phyloP scores from a whole-genome alignment of 2,113 vertebrate species.

The Albula glossodonta region DNA sequence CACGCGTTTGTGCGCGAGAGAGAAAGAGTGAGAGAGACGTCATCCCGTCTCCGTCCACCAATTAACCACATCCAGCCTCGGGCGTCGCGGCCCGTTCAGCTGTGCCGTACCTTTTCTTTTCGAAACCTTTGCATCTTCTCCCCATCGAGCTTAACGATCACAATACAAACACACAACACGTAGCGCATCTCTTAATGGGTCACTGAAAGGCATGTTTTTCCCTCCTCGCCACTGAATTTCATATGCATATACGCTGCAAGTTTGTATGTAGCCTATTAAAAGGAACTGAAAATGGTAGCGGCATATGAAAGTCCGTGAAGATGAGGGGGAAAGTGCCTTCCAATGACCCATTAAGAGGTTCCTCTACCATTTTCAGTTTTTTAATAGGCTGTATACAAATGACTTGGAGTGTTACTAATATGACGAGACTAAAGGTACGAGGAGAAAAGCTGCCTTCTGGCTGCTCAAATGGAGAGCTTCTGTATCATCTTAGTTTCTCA shows the following conservation, averaged over 20 bases:
- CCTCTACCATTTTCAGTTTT: constrained; percentile 20
- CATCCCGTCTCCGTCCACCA: constrained; percentile 21
- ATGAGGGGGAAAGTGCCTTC: constrained; percentile 16
- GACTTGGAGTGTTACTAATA: constrained; percentile 30
- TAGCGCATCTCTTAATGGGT: no score
- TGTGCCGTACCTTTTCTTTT: constrained; percentile 18
- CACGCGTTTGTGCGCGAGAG: background rate
- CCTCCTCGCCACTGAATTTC: no score
- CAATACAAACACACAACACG: background rate
- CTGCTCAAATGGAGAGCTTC: constrained; percentile 9
- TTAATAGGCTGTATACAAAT: constrained; percentile 23
- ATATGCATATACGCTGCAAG: no score
- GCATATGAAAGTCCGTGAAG: background rate
- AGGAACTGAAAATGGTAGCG: no score
- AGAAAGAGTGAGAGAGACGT: background rate
- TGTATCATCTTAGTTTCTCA: background rate
- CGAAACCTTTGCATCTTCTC: constrained; percentile 16
- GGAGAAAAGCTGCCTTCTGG: background rate
- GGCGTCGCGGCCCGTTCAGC: constrained; percentile 12
- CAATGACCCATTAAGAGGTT: constrained; percentile 29
- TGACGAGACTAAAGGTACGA: constrained; percentile 35
- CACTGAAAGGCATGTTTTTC: no score
- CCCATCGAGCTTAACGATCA: constrained; percentile 24
- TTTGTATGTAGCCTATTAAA: no score
- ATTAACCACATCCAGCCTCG: constrained; percentile 27